Evolutionary conservation across 2,113 vertebrate genomes (phyloP).

Genomic region (Paraplagusia blochii): DNA sequence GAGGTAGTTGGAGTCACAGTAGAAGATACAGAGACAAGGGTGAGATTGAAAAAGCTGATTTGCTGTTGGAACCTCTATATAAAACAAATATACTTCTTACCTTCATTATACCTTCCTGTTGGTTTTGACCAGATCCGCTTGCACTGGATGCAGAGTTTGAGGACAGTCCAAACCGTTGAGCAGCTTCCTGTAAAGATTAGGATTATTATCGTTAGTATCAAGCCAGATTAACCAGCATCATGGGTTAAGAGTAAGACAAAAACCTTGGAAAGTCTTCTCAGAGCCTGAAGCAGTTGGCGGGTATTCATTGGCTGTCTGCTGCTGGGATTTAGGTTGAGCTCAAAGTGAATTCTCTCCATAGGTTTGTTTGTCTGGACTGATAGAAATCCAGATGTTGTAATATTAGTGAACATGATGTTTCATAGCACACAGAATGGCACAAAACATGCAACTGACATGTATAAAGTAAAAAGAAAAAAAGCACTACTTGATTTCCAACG

Average conservation of each 20-base stretch:
- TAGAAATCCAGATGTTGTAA: conserved; percentile 1
- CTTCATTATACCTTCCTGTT: not conserved
- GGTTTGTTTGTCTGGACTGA: conserved; percentile 58
- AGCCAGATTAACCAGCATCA: conserved; percentile 5
- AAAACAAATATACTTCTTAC: too few relatives aligned
- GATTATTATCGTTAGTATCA: conserved; percentile 4
- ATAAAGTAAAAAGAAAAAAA: too few relatives aligned
- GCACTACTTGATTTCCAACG: too few relatives aligned
- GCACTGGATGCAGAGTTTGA: conserved; percentile 28
- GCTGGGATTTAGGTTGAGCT: conserved; percentile 39
- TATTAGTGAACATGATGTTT: too few relatives aligned
- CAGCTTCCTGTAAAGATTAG: conserved; percentile 41
- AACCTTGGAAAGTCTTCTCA: conserved; percentile 64
- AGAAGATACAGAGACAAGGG: too few relatives aligned
- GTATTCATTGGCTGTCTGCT: conserved; percentile 9
- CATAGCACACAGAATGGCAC: too few relatives aligned
- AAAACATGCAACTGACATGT: too few relatives aligned
- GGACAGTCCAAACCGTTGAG: not conserved
- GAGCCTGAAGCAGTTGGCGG: conserved; percentile 45
- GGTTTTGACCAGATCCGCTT: not conserved
- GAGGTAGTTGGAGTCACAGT: too few relatives aligned
- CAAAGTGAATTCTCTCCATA: conserved; percentile 74
- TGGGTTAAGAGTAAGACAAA: conserved; percentile 21
- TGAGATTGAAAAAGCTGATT: too few relatives aligned
- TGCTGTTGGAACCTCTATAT: too few relatives aligned